A percentile compares a stretch with the other conserved stretches of the same genome.
Evolutionary conservation across 2,113 vertebrate genomes (phyloP).

Genomic region (Mungos mungo): DNA sequence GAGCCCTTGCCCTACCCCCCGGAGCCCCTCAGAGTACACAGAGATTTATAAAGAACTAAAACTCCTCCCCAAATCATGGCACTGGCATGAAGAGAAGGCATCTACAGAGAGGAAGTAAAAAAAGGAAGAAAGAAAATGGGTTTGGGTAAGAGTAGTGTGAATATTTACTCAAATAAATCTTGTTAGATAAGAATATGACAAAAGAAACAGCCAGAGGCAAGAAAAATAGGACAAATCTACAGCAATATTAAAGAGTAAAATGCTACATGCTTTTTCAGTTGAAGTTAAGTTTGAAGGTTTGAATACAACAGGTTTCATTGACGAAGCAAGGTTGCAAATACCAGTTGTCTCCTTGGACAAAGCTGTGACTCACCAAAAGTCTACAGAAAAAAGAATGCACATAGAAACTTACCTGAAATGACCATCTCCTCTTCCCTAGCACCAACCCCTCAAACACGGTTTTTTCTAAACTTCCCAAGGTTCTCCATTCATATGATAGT

Average conservation of each 20-base stretch:
- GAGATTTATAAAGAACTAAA: neutral
- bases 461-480: neutral
- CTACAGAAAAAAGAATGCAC: neutral
- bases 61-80: neutral
- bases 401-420: neutral
- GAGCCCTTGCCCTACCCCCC: neutral
- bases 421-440: neutral
- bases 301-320: neutral
- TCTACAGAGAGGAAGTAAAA: neutral
- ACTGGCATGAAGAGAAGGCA: neutral
- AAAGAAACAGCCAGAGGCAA: neutral
- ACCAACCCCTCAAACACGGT: neutral
- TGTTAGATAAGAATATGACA: neutral
- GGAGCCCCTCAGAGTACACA: neutral
- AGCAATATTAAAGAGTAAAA: neutral
- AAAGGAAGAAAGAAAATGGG: neutral
- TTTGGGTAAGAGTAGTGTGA: neutral
- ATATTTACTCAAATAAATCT: neutral
- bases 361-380: neutral
- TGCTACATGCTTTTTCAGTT: neutral
- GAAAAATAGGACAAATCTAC: rapidly evolving
- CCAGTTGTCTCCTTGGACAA: neutral
- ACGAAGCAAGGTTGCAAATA: neutral
- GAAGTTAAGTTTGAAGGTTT: neutral
- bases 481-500: neutral